A percentile compares a stretch with the other conserved stretches of the same genome.
Evolutionary conservation across 2,888 invertebrate species (phyloP).

Genomic region (Coenonympha arcania): DNA sequence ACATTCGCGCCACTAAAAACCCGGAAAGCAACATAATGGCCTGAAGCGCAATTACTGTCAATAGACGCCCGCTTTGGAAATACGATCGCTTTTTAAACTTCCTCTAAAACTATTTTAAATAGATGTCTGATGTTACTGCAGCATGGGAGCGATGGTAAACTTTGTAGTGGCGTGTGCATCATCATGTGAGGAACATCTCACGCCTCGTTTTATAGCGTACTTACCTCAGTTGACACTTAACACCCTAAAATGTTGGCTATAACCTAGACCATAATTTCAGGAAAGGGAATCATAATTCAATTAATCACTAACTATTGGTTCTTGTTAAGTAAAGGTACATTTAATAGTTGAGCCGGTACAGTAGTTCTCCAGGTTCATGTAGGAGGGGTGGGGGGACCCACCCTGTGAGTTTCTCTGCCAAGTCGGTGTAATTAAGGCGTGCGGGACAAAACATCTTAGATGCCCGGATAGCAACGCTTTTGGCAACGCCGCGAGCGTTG

Average conservation of each 20-base stretch:
- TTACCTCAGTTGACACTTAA: no score
- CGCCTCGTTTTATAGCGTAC: no score
- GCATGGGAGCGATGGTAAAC: no score
- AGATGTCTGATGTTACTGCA: no score
- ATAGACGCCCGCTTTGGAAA: slow-evolving; percentile 33
- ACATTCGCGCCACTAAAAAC: slow-evolving; percentile 16
- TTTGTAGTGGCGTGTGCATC: no score
- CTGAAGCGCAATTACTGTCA: slow-evolving; percentile 48
- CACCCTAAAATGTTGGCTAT: no score
- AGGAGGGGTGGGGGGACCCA: not conserved
- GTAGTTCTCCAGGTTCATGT: not conserved
- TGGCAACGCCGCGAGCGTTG: slow-evolving; percentile 7
- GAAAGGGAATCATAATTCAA: no score
- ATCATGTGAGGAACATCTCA: no score
- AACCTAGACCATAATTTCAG: no score
- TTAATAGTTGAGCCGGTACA: not conserved
- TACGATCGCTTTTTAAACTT: slow-evolving; percentile 20
- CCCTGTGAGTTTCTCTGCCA: slow-evolving; percentile 8
- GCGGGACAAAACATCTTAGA: slow-evolving; percentile 12
- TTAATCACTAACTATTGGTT: no score
- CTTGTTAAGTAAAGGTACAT: not conserved
- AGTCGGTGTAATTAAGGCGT: slow-evolving; percentile 10
- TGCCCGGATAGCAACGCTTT: slow-evolving; percentile 9
- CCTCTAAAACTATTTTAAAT: slow-evolving; percentile 3
- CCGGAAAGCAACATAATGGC: slow-evolving; percentile 13